phyloP scores from a whole-genome alignment of 35 echinoderm and acorn worm genomes.

The Heliocidaris tuberculata region DNA sequence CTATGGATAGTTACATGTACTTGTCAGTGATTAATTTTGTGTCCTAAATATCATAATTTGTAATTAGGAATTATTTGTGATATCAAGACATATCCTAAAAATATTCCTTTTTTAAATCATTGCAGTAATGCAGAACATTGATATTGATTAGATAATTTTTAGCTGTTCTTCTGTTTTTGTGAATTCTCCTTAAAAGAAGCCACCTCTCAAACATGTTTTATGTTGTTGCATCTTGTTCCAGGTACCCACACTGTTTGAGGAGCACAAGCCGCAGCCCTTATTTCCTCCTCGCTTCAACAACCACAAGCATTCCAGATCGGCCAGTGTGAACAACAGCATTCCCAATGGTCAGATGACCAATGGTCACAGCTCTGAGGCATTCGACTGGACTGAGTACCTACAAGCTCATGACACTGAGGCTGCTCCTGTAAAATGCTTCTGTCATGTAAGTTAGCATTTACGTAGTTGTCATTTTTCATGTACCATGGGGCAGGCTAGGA shows the following conservation, averaged over 20 bases:
- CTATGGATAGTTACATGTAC: too few relatives aligned
- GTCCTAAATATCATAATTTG: too few relatives aligned
- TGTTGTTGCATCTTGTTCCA: slow-evolving; percentile 31
- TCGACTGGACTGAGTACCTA: slow-evolving; percentile 88
- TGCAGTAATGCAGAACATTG: too few relatives aligned
- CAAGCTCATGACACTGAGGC: slow-evolving; percentile 72
- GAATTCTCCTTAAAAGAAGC: too few relatives aligned
- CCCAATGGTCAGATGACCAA: slow-evolving; percentile 31
- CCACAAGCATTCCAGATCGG: background rate
- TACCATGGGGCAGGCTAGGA: background rate
- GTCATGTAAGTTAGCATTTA: slow-evolving; percentile 74
- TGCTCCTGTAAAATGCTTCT: slow-evolving; percentile 82
- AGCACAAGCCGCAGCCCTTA: slow-evolving; percentile 81
- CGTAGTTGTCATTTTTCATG: background rate
- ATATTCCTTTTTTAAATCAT: too few relatives aligned
- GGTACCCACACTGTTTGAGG: slow-evolving; percentile 92
- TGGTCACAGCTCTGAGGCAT: slow-evolving; percentile 43
- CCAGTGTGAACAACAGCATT: slow-evolving; percentile 16
- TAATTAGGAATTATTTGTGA: too few relatives aligned
- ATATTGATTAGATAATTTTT: too few relatives aligned
- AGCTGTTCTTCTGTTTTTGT: too few relatives aligned
- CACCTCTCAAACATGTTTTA: background rate
- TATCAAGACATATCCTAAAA: too few relatives aligned
- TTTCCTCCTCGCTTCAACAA: slow-evolving; percentile 60
- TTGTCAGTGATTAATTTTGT: too few relatives aligned